Evolutionary conservation across 2,797 vertebrate genomes (phyloP), one percentile per base, ranked within the genome.

Genomic region (Ceryle rudis): DNA sequence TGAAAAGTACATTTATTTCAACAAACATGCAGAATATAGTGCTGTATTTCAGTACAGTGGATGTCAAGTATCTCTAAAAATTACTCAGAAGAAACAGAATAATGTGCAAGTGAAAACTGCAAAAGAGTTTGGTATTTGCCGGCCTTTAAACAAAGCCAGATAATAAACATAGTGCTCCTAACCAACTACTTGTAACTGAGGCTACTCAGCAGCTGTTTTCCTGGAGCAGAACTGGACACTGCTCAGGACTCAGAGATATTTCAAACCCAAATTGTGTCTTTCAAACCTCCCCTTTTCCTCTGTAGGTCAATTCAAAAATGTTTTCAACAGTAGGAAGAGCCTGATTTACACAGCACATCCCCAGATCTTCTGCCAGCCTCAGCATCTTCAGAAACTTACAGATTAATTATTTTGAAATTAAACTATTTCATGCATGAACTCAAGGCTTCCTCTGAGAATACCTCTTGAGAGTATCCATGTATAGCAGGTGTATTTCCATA

Each of bases 71-170:
- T 55, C 44, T 70, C 11, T 73, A 58, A 90, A 79, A 72, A 35
- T 49, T 55, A 46, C 25, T 91, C 23, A 44, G 12, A 82, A 77
- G 46, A 83, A 88, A 51, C 3, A 66, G 31, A 74, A 28, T 41
- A 70, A 62, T 0, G 0, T 31, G 11, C 28, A 46, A 39, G 9
- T 47, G 9, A 66, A 55, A 77, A 80, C 2, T 67, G 8, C 20
- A 31, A 31, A 69, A 39, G 26, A 83, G 23, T 28, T 18, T 60
- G 21, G 39, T 14, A 67, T 78, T 78, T 86, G 20, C 25, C 52
- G 46, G 12, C 2, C 35, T 83, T 78, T 42, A 58, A 79, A 44
- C 9, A 77, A 73, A 74, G 7, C 9, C 71, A 86, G 22, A 18
- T 60, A 42, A 60, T 37, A 81, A 74, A 83, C 10, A 22, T 8